Base-by-base conservation (phyloP, 2,888 invertebrate species). In the Cyaniris semiargus region DNA sequence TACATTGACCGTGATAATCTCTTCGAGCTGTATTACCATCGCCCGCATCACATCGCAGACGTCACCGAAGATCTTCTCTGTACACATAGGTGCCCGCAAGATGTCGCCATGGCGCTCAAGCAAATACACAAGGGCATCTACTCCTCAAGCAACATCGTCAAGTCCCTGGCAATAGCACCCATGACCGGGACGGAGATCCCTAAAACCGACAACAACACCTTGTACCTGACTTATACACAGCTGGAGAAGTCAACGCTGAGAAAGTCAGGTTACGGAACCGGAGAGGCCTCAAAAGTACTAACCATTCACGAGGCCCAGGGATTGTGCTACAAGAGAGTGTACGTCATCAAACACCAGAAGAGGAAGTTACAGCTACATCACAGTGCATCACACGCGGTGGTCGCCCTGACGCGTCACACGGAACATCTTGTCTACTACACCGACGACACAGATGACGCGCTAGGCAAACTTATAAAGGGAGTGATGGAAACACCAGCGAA, bases 1-100 rank as follows among this genome's bases (percentile, higher is more conserved):
- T 83, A 75, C 60, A 79, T 83, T 8, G 82, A 83, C 53, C 77
- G 83, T 13, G 74, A 81, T 18, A 82, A 83, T 70, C 79, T 83
- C 8, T 79, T 79, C 58, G 5, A 44, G 5, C 48, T 79, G 56
- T 56, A 18, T 7, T 80, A 80, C 78, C 10, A 53, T 13, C 44
- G 78, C 7, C 80, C 79, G 21, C 38, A 23, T n/a, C 76, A 27
- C 0, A 23, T 76, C 18, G 70, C 76, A 18, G 71, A 13, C 18
- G 77, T 78, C 21, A 38, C n/a, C 21, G 70, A 78, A 53, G 53
- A 53, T 2, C 18, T 53, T 13, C 15, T 53, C 1, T 53, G 53
- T 18, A 53, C 53, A 4, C 53, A 53, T 53, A 53, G 53, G 10
- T 53, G 53, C 53, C 53, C 53, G 3, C 7, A 53, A 53, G 53